phyloP scores from a whole-genome alignment of 2,888 invertebrate genomes.

The Nudaria mundana region DNA sequence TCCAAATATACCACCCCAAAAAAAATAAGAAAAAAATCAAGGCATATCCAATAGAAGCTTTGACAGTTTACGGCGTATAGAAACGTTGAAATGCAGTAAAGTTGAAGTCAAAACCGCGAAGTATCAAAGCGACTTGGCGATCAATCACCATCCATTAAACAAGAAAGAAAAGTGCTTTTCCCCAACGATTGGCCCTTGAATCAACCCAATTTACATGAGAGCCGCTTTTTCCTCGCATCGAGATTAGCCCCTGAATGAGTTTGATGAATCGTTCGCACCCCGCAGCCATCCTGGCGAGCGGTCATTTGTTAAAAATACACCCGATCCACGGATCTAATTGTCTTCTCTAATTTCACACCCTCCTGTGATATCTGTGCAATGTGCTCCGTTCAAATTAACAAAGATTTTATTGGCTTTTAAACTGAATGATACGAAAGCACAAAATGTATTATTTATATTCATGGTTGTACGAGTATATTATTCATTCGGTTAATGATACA shows the following conservation, averaged over 20 bases:
- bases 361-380: constrained; percentile 67
- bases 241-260: constrained; percentile 80
- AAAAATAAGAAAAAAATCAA: constrained; percentile 12
- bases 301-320: constrained; percentile 82
- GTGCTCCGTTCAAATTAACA: constrained; percentile 60
- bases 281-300: constrained; percentile 53
- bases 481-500: too few relatives aligned
- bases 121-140: constrained; percentile 72
- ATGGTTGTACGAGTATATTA: too few relatives aligned
- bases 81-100: constrained; percentile 63
- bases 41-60: constrained; percentile 22
- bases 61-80: constrained; percentile 35
- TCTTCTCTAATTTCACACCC: constrained; percentile 80
- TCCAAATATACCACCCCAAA: too few relatives aligned
- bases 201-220: constrained; percentile 81
- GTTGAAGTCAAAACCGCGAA: constrained; percentile 75
- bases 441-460: too few relatives aligned
- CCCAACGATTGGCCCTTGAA: constrained; percentile 78
- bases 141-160: constrained; percentile 82
- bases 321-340: constrained; percentile 80
- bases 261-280: constrained; percentile 78
- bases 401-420: constrained; percentile 45
- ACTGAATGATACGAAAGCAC: too few relatives aligned
- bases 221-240: constrained; percentile 80
- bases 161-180: constrained; percentile 80